phyloP scores from a whole-genome alignment of 2,797 vertebrate genomes.

The Sorex maritimensis region DNA sequence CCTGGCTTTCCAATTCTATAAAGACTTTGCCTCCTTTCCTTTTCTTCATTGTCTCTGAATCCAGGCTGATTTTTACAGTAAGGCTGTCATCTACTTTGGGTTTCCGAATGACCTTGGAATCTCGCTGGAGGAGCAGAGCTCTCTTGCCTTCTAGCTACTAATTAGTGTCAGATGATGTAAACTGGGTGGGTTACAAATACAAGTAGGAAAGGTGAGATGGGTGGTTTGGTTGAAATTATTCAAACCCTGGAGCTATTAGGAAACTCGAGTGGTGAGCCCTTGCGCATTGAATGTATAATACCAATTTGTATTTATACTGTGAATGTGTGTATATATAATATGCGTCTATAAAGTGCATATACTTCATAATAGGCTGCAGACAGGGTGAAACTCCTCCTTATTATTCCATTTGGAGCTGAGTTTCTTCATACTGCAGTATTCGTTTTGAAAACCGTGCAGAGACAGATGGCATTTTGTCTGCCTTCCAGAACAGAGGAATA shows the following conservation, averaged over 20 bases:
- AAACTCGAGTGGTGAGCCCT: slow-evolving; percentile 60
- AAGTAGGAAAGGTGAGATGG: slow-evolving; percentile 74
- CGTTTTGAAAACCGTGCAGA: slow-evolving; percentile 92
- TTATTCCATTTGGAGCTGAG: slow-evolving; percentile 83
- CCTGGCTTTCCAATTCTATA: slow-evolving; percentile 47
- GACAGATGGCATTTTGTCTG: slow-evolving; percentile 93
- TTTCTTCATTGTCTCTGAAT: slow-evolving; percentile 72
- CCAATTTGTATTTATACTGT: too few species aligned
- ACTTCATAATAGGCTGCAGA: slow-evolving; percentile 69
- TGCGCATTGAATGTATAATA: not conserved
- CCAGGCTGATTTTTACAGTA: slow-evolving; percentile 68
- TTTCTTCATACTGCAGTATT: slow-evolving; percentile 89
- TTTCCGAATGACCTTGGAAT: slow-evolving; percentile 86
- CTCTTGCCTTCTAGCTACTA: slow-evolving; percentile 87
- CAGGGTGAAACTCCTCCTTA: slow-evolving; percentile 73
- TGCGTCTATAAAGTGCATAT: slow-evolving; percentile 22
- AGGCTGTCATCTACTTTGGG: slow-evolving; percentile 79
- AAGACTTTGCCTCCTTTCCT: slow-evolving; percentile 26
- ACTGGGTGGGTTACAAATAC: slow-evolving; percentile 78
- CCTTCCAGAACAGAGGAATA: slow-evolving; percentile 92
- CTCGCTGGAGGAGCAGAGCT: slow-evolving; percentile 81
- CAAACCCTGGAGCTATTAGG: slow-evolving; percentile 61
- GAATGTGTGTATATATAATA: not conserved
- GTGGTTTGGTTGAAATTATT: slow-evolving; percentile 75
- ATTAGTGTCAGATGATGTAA: slow-evolving; percentile 88